phyloP scores from a whole-genome alignment of 2,113 vertebrate genomes.

The Bubo bubo region DNA sequence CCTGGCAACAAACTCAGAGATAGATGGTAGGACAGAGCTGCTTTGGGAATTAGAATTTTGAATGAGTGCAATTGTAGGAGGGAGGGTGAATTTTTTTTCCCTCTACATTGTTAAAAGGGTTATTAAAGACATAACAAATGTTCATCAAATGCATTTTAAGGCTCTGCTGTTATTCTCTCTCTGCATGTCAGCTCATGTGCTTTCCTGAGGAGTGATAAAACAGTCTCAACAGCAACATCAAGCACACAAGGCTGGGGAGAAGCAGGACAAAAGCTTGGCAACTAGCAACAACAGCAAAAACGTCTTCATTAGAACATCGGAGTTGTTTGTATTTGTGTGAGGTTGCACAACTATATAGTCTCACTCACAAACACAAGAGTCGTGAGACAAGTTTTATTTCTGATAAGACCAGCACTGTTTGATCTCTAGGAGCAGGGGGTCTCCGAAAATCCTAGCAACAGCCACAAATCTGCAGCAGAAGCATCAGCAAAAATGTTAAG shows the following conservation, averaged over 20 bases:
- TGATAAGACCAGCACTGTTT: background rate
- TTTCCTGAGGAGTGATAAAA: background rate
- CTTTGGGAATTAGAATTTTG: background rate
- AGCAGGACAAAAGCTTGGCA: background rate
- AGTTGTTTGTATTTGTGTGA: background rate
- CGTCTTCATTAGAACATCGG: background rate
- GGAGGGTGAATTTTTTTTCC: background rate
- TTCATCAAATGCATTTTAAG: background rate
- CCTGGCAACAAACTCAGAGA: background rate
- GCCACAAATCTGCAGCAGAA: background rate
- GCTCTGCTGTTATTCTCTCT: background rate
- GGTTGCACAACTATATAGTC: background rate
- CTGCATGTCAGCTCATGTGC: background rate
- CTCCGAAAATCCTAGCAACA: background rate
- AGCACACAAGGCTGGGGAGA: background rate
- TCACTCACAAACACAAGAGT: background rate
- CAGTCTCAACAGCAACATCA: background rate
- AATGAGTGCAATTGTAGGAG: background rate
- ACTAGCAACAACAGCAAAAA: background rate
- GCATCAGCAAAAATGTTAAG: background rate
- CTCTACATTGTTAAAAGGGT: background rate
- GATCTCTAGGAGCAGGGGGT: background rate
- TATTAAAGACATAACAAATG: background rate
- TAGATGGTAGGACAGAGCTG: background rate
- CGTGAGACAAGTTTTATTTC: conserved; percentile 1